These are phyloP conservation scores for Nerophis lumbriciformis DNA, from an alignment of 2,113 vertebrate genomes.

Conservation along the genomic window DNA sequence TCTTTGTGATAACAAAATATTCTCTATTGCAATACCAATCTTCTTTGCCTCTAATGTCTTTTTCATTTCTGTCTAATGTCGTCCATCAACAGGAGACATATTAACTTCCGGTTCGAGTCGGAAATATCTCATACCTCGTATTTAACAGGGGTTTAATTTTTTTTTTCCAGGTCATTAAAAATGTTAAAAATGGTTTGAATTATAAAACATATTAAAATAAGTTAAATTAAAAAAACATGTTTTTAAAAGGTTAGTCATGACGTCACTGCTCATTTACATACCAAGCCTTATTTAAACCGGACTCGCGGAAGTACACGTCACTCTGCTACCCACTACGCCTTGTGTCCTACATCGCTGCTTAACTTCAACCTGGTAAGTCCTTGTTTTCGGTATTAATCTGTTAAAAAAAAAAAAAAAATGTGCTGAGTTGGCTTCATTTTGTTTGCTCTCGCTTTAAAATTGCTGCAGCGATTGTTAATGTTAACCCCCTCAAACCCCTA, in stretches of 20 bases:
- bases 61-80: too few relatives aligned
- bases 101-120: background rate
- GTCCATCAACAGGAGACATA: background rate
- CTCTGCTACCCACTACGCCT: constrained; percentile 13
- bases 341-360: rapidly evolving
- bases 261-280: constrained; percentile 60
- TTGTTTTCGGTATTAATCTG: background rate
- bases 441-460: too few relatives aligned
- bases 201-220: too few relatives aligned
- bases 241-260: too few relatives aligned
- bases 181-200: too few relatives aligned
- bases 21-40: background rate
- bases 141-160: too few relatives aligned
- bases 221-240: background rate
- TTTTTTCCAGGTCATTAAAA: too few relatives aligned
- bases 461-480: background rate
- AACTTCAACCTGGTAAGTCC: constrained; percentile 35
- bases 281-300: constrained; percentile 43
- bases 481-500: background rate
- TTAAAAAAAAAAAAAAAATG: background rate
- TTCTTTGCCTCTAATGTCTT: too few relatives aligned
- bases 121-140: background rate
- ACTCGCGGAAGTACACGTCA: background rate
- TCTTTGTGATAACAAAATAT: background rate
- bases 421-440: too few relatives aligned